Evolutionary conservation across 1,140 invertebrate genomes (phyloP), one percentile per base, ranked within the genome.

Genomic region (Bombus pascuorum): DNA sequence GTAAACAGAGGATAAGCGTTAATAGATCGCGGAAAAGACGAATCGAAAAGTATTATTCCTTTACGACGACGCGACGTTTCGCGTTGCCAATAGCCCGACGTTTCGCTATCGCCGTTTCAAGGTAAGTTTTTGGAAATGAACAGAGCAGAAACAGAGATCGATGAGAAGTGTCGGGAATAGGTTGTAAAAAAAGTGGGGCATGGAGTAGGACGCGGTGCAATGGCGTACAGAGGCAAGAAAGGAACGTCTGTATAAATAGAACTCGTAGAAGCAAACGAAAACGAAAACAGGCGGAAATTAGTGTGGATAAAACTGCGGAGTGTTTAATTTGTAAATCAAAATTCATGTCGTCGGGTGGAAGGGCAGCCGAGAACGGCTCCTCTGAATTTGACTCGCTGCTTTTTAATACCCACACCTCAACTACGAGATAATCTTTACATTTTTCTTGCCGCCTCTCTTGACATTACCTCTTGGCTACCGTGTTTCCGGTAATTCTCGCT

Each of bases 301-400:
- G 62, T 37, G 87, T 8, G 44, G n/a, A 47, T 71, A 37, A 82
- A 88, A 87, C 77, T 87, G 53, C 2, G 37, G 44, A 8, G 44
- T 12, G 25, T 89, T 89, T 83, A 77, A 86, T 89, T 89, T 89
- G 87, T 71, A 86, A 89, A 89, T 89, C 83, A 86, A 89, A 89
- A 89, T 89, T 89, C 87, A 80, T 80, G 79, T 57, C 83, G 86
- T 59, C 37, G 59, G 34, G 70, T 18, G 47, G 47, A 53, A 22
- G 47, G 47, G 47, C 6, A 0, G 47, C 18, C 47, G 47, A 53
- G 47, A 22, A 53, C 47, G 47, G 34, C 37, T 32, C 15, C 81
- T 13, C 32, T n/a, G 25, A 59, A 39, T 73, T 87, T 71, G 80
- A 74, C 85, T 73, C 70, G 34, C 2, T 3, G 32, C 86, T 22